Conservation (phyloP, 2,888 invertebrate species). For the Ennomos erosarius region DNA sequence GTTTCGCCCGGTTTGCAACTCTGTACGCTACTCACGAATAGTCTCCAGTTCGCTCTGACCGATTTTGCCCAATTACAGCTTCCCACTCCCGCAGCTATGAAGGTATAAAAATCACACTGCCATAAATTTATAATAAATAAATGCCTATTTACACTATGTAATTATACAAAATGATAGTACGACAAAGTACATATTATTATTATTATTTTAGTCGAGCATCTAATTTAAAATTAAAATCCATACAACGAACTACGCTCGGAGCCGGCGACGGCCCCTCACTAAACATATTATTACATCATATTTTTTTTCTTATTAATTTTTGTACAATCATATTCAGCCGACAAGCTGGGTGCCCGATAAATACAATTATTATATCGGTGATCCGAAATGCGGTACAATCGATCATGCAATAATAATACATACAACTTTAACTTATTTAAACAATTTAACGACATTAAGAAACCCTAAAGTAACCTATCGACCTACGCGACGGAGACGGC, state of each 20-base stretch:
- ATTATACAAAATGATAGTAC: slow-evolving; percentile 85
- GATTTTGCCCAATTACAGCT: slow-evolving; percentile 70
- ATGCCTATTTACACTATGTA: slow-evolving; percentile 86
- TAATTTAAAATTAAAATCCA: slow-evolving; percentile 77
- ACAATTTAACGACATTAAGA: slow-evolving; percentile 83
- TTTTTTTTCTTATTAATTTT: slow-evolving; percentile 71
- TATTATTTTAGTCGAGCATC: slow-evolving; percentile 74
- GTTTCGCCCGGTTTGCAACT: slow-evolving; percentile 57
- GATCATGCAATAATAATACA: slow-evolving; percentile 79
- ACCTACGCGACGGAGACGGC: slow-evolving; percentile 57
- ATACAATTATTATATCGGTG: slow-evolving; percentile 68
- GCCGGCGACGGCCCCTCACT: slow-evolving; percentile 57
- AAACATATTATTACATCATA: slow-evolving; percentile 74
- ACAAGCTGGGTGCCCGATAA: slow-evolving; percentile 76
- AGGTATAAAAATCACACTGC: slow-evolving; percentile 81
- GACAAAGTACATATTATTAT: slow-evolving; percentile 73
- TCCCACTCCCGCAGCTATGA: slow-evolving; percentile 80
- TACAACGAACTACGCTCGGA: slow-evolving; percentile 73
- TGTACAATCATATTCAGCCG: slow-evolving; percentile 82
- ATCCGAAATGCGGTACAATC: slow-evolving; percentile 76
- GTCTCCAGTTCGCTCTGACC: slow-evolving; percentile 74
- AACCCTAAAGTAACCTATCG: slow-evolving; percentile 80
- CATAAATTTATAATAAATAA: slow-evolving; percentile 85
- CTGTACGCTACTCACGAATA: slow-evolving; percentile 71
- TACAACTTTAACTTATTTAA: slow-evolving; percentile 83